Conservation (phyloP, 2,888 invertebrate genomes). For the Flexamia atlantica region DNA sequence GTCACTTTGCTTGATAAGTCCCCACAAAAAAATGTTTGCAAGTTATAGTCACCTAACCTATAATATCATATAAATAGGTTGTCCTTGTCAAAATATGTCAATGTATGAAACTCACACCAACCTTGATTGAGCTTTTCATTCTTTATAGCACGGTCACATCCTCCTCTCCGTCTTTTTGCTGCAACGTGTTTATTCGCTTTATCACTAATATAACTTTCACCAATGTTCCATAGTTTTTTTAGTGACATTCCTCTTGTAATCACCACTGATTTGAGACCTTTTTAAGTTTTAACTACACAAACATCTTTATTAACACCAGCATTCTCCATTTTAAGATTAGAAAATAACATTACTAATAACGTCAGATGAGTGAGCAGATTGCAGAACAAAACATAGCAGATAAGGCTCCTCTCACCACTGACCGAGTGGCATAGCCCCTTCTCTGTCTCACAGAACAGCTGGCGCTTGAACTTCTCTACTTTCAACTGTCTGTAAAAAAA, state of each 20-base stretch:
- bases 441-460: constrained; percentile 58
- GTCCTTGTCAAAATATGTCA: constrained; percentile 43
- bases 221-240: constrained; percentile 55
- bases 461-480: constrained; percentile 40
- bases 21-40: too few relatives aligned
- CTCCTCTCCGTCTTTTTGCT: constrained; percentile 48
- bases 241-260: constrained; percentile 55
- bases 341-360: constrained; percentile 18
- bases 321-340: constrained; percentile 45
- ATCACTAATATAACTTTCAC: constrained; percentile 55
- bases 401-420: constrained; percentile 37
- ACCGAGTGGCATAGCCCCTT: constrained; percentile 56
- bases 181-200: constrained; percentile 52
- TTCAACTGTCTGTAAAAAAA: constrained; percentile 51
- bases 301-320: constrained; percentile 40
- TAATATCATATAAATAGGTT: too few relatives aligned
- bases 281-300: constrained; percentile 49
- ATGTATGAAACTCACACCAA: constrained; percentile 59
- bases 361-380: not conserved
- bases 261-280: constrained; percentile 21
- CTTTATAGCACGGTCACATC: constrained; percentile 57
- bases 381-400: not conserved
- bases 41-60: too few relatives aligned
- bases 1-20: too few relatives aligned
- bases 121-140: constrained; percentile 46